Evolutionary conservation across 1,140 invertebrate species (phyloP), one percentile per base, ranked within the genome.

Genomic region (Chironomus tepperi): DNA sequence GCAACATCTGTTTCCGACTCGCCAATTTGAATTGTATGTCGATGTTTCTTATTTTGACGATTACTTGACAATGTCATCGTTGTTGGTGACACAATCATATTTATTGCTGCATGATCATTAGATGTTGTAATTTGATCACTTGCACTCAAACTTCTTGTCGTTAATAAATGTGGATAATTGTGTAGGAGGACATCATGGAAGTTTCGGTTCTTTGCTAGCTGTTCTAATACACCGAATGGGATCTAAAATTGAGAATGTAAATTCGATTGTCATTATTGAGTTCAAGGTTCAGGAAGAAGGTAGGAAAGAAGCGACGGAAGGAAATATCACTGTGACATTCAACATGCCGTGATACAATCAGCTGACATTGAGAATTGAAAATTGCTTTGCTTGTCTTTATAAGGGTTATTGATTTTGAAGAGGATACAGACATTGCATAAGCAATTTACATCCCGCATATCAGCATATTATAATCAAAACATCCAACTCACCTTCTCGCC

Each of bases 141-240:
- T 77, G 91, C 89, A 77, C 89, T 91, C 76, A 90, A 89, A 78
- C 90, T 91, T 73, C 88, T 84, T 24, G 89, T 91, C 57, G 89
- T 85, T 76, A 92, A 83, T 16, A 92, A 83, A 75, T 86, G 89
- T 0, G 91, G 91, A 80, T 92, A 92, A 79, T 91, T 91, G 74
- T 90, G 88, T 64, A 91, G 79, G 12, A 93, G 79, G 12, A 90
- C 86, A 74, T 89, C 88, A 78, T 90, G 91, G 8, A 91, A 87
- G 76, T 89, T 87, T 77, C 88, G 89, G 73, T 88, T 85, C 7
- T 87, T 88, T 7, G 89, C 89, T 78, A 93, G 83, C 57, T 89
- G 81, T 79, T 92, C 90, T 73, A 93, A 82, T 6, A 92, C 90
- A 80, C 92, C 91, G 7, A 89, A 80, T 0, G 91, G 90, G 0